Evolutionary conservation across 53 echinoderm and acorn worm species (phyloP), one percentile per base, ranked within the genome.

Genomic region (Apostichopus leukothele): DNA sequence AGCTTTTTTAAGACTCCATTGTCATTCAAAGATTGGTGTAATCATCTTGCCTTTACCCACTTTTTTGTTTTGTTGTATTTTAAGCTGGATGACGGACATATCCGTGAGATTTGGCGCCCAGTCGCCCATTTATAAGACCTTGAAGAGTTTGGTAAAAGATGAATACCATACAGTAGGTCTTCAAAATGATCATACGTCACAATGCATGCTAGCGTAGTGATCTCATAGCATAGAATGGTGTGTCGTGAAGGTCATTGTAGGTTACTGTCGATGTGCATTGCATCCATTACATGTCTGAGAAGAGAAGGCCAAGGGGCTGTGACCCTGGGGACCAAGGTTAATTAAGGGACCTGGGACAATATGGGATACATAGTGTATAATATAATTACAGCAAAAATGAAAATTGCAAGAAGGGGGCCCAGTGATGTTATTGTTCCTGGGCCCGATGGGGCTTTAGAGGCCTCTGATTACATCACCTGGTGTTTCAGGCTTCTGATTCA

Each of bases 81-180:
- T 21, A 86, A 66, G 71, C 67, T 86, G 86, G 86, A 66, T 68
- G 67, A 61, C 67, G 10, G 51, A 86, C 67, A 67, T 86, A 51
- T 66, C 68, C 5, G 67, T 51, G 67, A 60, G 86, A 39, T 86
- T 63, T 67, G 86, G 88, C 81, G 68, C 91, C 88, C 86, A 60
- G 75, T 91, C 91, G 39, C 91, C 88, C 22, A 67, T 91, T 25
- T 91, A 91, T 75, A 88, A 88, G 57, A 88, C 91, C 26, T 83
- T 91, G 88, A 91, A 52, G 68, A 87, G 84, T 78, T 88, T 91
- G 84, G 87, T 91, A 53, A 91, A 91, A 83, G 91, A 91, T 53
- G 88, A 63, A 54, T 51, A 88, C 76, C 57, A 81, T 67, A 74
- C 53, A 57, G 57, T 85, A 86, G 83, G 88, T 88, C 12, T 39